Conservation (phyloP, 2,797 vertebrate species). For the Anableps anableps region DNA sequence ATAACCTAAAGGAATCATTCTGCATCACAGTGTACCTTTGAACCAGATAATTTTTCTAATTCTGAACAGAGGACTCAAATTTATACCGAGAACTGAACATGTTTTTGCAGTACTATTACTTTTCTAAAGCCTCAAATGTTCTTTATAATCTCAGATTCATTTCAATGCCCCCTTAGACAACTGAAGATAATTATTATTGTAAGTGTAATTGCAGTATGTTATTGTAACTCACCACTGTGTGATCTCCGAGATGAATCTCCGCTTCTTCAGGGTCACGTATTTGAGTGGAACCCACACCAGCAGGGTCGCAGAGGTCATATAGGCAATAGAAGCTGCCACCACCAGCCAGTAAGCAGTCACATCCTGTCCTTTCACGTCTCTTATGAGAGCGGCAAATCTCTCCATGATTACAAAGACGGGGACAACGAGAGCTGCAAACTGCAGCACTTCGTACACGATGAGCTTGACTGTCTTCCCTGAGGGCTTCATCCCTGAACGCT, state of each 20-base stretch:
- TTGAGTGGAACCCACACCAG: conserved; percentile 88
- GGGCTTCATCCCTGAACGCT: conserved; percentile 59
- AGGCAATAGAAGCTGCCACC: conserved; percentile 84
- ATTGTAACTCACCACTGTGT: conserved; percentile 83
- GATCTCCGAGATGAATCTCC: conserved; percentile 66
- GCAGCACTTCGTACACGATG: conserved; percentile 80
- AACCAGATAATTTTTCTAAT: background rate
- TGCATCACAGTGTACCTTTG: background rate
- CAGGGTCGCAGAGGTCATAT: conserved; percentile 81
- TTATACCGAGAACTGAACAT: background rate
- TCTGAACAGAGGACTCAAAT: background rate
- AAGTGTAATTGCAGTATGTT: too few relatives aligned
- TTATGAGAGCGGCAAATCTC: conserved; percentile 73
- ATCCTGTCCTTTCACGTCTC: conserved; percentile 20
- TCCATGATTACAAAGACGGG: conserved; percentile 77
- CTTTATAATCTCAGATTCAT: background rate
- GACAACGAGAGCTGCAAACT: conserved; percentile 72
- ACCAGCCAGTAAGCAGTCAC: conserved; percentile 83
- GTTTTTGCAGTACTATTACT: background rate
- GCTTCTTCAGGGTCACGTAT: conserved; percentile 76
- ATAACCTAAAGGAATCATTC: background rate
- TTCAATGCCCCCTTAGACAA: background rate
- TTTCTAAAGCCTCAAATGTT: background rate
- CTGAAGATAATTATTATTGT: background rate
- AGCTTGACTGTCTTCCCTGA: conserved; percentile 81